Evolutionary conservation across 1,140 invertebrate genomes (phyloP).

Genomic region (Uloborus diversus): DNA sequence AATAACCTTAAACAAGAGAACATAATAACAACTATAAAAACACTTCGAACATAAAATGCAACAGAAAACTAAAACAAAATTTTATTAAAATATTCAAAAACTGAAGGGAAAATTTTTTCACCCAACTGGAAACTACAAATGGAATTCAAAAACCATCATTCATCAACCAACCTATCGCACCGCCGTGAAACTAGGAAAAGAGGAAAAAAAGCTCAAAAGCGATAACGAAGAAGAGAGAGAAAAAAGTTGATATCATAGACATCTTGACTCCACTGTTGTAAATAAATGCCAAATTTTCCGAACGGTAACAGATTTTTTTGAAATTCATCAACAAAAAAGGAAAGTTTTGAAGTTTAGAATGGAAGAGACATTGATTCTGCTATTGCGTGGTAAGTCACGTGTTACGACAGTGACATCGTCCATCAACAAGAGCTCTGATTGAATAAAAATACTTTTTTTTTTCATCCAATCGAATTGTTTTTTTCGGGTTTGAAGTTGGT

Average conservation of each 20-base stretch:
- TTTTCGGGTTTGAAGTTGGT: background rate
- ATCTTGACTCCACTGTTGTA: slow-evolving; percentile 10
- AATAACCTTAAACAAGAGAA: too few species aligned
- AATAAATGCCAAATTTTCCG: slow-evolving; percentile 17
- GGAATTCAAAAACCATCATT: background rate
- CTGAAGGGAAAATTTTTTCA: too few species aligned
- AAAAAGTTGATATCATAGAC: background rate
- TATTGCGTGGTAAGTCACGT: background rate
- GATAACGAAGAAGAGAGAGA: too few species aligned
- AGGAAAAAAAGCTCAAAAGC: slow-evolving; percentile 3
- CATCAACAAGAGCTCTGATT: slow-evolving; percentile 8
- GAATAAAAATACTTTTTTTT: background rate
- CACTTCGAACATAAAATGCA: too few species aligned
- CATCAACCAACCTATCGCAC: background rate
- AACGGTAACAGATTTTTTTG: background rate
- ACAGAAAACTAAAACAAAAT: too few species aligned
- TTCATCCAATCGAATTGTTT: background rate
- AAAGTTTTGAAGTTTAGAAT: background rate
- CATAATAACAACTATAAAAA: too few species aligned
- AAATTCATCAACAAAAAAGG: background rate
- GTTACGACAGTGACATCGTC: slow-evolving; percentile 13
- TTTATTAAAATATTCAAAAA: too few species aligned
- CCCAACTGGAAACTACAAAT: background rate
- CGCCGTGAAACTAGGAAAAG: background rate
- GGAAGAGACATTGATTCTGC: background rate